These are phyloP conservation scores for Norana najaformis DNA, from an alignment of 2,888 invertebrate species.

Conservation along the genomic window DNA sequence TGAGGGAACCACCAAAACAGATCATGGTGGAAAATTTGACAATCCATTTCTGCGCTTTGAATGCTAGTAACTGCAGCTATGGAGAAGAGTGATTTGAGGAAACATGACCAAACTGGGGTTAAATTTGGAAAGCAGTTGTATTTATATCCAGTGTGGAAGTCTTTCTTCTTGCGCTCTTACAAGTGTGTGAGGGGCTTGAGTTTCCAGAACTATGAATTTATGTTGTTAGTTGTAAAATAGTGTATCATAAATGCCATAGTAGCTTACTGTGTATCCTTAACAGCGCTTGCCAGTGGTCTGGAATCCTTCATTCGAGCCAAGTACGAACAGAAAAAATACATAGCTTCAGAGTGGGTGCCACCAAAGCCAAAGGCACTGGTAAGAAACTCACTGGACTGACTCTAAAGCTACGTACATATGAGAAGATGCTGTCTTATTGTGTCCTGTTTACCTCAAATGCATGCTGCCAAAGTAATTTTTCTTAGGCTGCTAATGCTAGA, in stretches of 20 bases:
- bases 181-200: neutral
- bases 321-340: slow-evolving; percentile 97
- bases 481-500: neutral
- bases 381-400: neutral
- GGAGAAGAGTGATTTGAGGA: neutral
- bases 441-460: slow-evolving; percentile 9
- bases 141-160: neutral
- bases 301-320: slow-evolving; percentile 96
- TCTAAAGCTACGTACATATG: neutral
- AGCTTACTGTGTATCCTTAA: neutral
- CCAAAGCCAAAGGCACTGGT: slow-evolving; percentile 55
- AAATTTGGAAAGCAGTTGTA: neutral
- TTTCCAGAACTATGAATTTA: neutral
- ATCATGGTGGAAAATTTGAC: neutral
- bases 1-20: neutral
- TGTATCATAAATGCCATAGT: no score
- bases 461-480: neutral
- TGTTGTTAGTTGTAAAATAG: neutral
- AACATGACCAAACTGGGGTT: neutral
- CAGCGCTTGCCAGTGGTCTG: slow-evolving; percentile 62
- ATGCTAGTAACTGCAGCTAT: neutral
- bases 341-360: slow-evolving; percentile 94
- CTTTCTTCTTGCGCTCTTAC: neutral
- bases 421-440: no score
- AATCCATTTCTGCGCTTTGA: neutral